Evolutionary conservation across 2,113 vertebrate species (phyloP).

Genomic region (Shinisaurus crocodilurus): DNA sequence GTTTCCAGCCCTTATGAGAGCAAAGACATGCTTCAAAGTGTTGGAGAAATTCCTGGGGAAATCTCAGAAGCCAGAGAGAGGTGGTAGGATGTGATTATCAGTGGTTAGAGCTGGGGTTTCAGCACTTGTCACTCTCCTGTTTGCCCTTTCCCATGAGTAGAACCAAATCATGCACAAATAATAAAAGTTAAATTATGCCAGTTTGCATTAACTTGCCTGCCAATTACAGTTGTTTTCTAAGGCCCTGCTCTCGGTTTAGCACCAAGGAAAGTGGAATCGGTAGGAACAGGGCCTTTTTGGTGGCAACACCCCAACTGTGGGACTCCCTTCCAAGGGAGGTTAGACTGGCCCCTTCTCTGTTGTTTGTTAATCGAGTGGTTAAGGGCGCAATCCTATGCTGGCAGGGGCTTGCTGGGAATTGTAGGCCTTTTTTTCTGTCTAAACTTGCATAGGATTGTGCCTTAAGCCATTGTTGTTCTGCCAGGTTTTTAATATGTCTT

Average conservation of each 20-base stretch:
- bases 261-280: neutral
- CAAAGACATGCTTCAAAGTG: neutral
- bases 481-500: too few relatives aligned
- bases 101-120: neutral
- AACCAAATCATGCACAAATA: neutral
- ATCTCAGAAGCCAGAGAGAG: neutral
- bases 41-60: neutral
- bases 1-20: neutral
- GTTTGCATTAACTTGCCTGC: neutral
- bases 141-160: neutral
- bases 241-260: neutral
- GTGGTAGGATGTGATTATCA: neutral
- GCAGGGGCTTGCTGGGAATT: too few relatives aligned
- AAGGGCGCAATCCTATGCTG: neutral
- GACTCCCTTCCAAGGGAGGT: neutral
- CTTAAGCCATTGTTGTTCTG: too few relatives aligned
- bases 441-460: too few relatives aligned
- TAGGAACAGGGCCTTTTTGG: neutral
- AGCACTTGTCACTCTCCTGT: neutral
- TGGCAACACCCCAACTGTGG: neutral
- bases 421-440: too few relatives aligned
- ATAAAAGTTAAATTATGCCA: neutral
- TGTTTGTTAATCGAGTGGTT: neutral
- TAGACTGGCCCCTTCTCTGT: neutral
- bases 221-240: neutral